Evolutionary conservation across 2,113 vertebrate species (phyloP), one percentile per base, ranked within the genome.

Genomic region (Polyodon spathula): DNA sequence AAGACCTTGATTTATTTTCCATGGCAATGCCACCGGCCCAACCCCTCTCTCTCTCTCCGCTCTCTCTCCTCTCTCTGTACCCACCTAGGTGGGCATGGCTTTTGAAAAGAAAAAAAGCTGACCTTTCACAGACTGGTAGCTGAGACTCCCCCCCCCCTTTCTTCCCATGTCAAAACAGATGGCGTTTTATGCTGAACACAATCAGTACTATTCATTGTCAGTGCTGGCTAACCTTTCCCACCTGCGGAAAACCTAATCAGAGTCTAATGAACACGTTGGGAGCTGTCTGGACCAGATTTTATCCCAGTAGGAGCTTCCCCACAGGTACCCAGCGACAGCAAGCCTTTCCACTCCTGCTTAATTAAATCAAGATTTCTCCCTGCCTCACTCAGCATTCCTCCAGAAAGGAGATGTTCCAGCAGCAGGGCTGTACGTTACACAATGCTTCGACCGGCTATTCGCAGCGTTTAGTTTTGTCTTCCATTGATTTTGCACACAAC

Each of bases 221-320:
- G 85, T 86, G 81, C 81, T 82, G 80, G 83, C 86, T 87, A 89
- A 85, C 89, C 83, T 84, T 89, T 92, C 81, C 90, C 89, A 93
- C 89, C 91, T 93, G 92, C 83, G 84, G 76, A 70, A 88, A 84
- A 86, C 78, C 85, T 89, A 92, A 91, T 89, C 88, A 90, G 85
- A 66, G 81, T 79, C 79, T 92, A 93, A 92, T 90, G 89, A 94
- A 92, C 90, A 91, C 82, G 81, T 87, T 90, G 88, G 83, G 87
- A 88, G 81, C 85, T 87, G 90, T 89, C 90, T 92, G 91, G 88
- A 90, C 88, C 84, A 89, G 93, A 94, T 95, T 87, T 92, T 93
- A 79, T 88, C 90, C 89, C 91, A 93, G 89, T 93, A 87, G 90
- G 89, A 90, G 82, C 65, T 59, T 71, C 83, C 84, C 83, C 86